Conservation (phyloP, 2,888 invertebrate species). For the Disparrhopalites patrizii region DNA sequence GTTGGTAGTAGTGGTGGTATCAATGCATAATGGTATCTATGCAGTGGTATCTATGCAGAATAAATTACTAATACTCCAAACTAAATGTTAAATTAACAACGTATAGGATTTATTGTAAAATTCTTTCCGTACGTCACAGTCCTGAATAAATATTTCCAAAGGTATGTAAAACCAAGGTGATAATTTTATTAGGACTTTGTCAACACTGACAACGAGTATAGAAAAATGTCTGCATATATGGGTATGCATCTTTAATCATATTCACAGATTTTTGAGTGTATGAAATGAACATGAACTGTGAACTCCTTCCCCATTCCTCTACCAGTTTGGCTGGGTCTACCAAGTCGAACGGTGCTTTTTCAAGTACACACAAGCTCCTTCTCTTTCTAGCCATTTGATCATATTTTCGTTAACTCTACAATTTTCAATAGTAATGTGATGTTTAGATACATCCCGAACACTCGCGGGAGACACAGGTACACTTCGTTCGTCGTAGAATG, state of each 20-base stretch:
- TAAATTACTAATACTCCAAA: no score
- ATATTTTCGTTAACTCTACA: constrained; percentile 13
- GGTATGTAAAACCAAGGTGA: no score
- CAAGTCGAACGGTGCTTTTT: background rate
- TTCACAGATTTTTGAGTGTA: background rate
- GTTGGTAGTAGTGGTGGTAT: no score
- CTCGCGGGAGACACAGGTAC: background rate
- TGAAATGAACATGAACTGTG: no score
- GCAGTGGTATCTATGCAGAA: no score
- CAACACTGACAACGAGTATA: background rate
- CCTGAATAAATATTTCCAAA: no score
- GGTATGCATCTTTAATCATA: background rate
- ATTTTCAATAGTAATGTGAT: constrained; percentile 1
- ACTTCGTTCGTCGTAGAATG: constrained; percentile 7
- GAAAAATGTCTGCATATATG: background rate
- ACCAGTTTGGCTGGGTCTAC: no score
- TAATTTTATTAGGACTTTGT: background rate
- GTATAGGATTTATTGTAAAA: no score
- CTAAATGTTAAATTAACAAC: no score
- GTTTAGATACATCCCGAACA: background rate
- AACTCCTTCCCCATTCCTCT: no score
- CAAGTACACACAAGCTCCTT: constrained; percentile 4
- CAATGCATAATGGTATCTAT: no score
- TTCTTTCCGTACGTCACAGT: no score
- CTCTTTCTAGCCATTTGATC: background rate